Base-by-base conservation (phyloP, 2,888 invertebrate genomes). In the Palloptera scutellata region DNA sequence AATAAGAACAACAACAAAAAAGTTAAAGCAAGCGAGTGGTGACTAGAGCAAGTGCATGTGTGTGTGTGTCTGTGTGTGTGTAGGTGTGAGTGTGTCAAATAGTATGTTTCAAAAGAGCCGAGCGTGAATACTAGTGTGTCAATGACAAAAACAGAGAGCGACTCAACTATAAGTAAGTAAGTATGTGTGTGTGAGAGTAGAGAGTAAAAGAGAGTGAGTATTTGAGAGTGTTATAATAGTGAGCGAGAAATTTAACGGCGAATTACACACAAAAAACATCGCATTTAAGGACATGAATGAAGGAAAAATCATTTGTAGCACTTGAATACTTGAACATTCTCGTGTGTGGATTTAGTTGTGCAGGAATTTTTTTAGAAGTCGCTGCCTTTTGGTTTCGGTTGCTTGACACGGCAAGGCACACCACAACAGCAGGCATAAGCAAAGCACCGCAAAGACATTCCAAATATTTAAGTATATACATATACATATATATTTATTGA, bases 271-370 rank as follows among this genome's bases (percentile, higher is more conserved):
- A 30, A 30, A 48, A 9, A 61, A 41, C 43, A 15, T 19, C 43
- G 20, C 51, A 42, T 30, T 17, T 12, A 20, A 53, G 45, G 53
- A 60, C 19, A 30, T 42, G 6, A 15, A 54, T 15, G 17, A 53
- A 41, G 9, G 19, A 41, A 20, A 1, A n/a, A 11, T 42, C 1
- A 48, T 42, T 42, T 40, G 13, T 19, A 6, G 5, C 1, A n/a
- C 45, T 45, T 15, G 40, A 13, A 48, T 20, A 42, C 15, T 62
- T 54, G 55, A 1, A 30, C 60, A 12, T 11, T 45, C 15, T 42
- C 52, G 64, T 45, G 57, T 64, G 65, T 64, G 61, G 57, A 45
- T 19, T 61, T 68, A 62, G 43, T 52, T 45, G 52, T 19, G 48
- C 30, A 30, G 30, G 30, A 30, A 30, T 2, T 30, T 30, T 30